Base-by-base conservation (phyloP, 2,888 invertebrate genomes). In the Aleiodes alternator region DNA sequence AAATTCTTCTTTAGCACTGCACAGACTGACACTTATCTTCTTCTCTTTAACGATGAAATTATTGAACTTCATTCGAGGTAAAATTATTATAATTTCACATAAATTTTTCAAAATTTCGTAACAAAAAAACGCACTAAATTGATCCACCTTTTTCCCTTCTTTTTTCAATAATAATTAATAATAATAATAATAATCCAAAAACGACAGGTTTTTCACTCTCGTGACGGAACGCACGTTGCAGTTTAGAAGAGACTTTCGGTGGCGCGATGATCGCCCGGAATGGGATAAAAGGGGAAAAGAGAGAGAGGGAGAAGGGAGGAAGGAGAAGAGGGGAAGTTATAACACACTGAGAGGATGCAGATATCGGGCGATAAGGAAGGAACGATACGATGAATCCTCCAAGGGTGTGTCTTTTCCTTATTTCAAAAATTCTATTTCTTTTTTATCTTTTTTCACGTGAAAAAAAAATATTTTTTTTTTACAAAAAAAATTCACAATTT, bases 191-290 rank as follows among this genome's bases (percentile, higher is more conserved):
- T 43, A 43, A 34, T 6, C 4, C 6, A 6, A 34, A 34, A 43
- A 43, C 43, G 43, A 43, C 43, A 43, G 43, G 43, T 43, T 43
- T 43, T 43, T 43, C 9, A 7, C 43, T 43, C 43, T 43, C 43
- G 43, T 51, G n/a, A 31, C 51, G 79, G 76, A 83, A 79, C 80
- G 80, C 80, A 81, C 81, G 83, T 83, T 81, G 74, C 79, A 73
- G 74, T 56, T 59, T 77, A 75, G 70, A 51, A 75, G 73, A 73
- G 68, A 74, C 51, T 69, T 59, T 75, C 51, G 43, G 55, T 69
- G 53, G 78, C 73, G 74, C 78, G 78, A 76, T 76, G 73, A 73
- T 79, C 74, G 69, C 73, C 70, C 76, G 61, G 78, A 69, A 70
- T 72, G 72, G 73, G 64, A 72, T 38, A 76, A 72, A 66, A 74